phyloP scores from a whole-genome alignment of 2,113 vertebrate genomes.

The Catharus minimus region DNA sequence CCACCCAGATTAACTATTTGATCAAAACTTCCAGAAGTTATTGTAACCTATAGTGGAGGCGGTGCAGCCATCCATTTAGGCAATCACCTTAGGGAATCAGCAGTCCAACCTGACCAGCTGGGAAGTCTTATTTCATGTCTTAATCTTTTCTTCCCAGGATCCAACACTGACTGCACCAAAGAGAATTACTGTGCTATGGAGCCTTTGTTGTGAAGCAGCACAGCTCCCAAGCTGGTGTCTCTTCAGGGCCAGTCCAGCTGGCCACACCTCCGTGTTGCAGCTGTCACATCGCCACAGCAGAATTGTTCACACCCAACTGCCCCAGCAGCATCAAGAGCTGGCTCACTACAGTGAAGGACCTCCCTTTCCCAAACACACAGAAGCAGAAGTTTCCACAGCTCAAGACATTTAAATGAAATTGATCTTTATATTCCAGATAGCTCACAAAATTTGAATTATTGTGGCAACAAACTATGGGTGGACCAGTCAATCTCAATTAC shows the following conservation, averaged over 20 bases:
- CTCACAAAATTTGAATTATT: neutral
- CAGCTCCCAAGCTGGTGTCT: neutral
- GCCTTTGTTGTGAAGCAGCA: neutral
- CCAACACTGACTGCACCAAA: rapidly evolving
- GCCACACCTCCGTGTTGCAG: neutral
- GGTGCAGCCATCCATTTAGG: neutral
- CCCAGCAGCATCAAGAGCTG: too few relatives aligned
- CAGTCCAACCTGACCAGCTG: neutral
- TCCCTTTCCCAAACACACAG: neutral
- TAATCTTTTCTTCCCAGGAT: neutral
- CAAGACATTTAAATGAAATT: neutral
- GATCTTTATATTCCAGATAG: neutral
- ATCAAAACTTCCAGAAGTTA: neutral
- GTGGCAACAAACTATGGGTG: neutral
- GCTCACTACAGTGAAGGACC: rapidly evolving
- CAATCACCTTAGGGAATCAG: neutral
- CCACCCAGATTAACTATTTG: neutral
- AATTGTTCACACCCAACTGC: rapidly evolving
- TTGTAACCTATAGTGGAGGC: neutral
- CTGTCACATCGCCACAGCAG: neutral
- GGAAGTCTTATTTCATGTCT: neutral
- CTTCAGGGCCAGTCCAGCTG: neutral
- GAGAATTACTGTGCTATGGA: neutral
- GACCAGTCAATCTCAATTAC: neutral
- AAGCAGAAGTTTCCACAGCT: neutral